Evolutionary conservation across 1,140 invertebrate species (phyloP).

Genomic region (Diprion similis): DNA sequence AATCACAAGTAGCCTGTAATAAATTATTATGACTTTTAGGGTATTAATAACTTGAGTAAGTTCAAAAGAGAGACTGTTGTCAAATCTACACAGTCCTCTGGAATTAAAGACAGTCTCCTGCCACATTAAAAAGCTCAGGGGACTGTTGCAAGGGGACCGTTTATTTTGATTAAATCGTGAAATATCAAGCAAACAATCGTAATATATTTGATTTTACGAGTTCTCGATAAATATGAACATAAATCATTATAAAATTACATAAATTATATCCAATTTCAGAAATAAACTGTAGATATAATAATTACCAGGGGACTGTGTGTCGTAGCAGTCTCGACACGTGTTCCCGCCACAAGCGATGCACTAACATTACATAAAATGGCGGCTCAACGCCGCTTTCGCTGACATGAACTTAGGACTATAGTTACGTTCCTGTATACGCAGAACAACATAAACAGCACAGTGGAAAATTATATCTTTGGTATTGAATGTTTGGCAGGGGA

Average conservation of each 20-base stretch:
- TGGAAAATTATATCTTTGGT: too few relatives aligned
- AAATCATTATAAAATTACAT: not conserved
- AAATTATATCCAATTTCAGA: not conserved
- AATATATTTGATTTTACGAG: not conserved
- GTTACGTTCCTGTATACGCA: too few relatives aligned
- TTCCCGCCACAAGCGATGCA: not conserved
- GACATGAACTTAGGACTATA: too few relatives aligned
- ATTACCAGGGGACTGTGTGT: not conserved
- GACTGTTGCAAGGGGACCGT: not conserved
- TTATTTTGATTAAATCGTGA: not conserved
- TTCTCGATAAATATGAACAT: too few relatives aligned
- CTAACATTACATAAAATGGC: too few relatives aligned
- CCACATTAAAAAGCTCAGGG: not conserved
- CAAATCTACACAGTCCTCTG: constrained; percentile 24
- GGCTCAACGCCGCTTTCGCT: too few relatives aligned
- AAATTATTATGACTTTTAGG: too few relatives aligned
- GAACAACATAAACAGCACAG: too few relatives aligned
- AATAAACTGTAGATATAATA: not conserved
- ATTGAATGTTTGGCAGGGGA: too few relatives aligned
- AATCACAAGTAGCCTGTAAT: too few relatives aligned
- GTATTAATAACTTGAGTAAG: too few relatives aligned
- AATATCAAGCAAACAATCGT: not conserved
- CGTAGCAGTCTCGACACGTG: not conserved
- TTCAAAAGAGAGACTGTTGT: too few relatives aligned
- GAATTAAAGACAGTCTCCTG: constrained; percentile 13